A percentile compares a stretch with the other conserved stretches of the same genome.
These are phyloP conservation scores for Alloscopus bannaensis DNA, from an alignment of 2,888 invertebrate species.

Conservation along the genomic window DNA sequence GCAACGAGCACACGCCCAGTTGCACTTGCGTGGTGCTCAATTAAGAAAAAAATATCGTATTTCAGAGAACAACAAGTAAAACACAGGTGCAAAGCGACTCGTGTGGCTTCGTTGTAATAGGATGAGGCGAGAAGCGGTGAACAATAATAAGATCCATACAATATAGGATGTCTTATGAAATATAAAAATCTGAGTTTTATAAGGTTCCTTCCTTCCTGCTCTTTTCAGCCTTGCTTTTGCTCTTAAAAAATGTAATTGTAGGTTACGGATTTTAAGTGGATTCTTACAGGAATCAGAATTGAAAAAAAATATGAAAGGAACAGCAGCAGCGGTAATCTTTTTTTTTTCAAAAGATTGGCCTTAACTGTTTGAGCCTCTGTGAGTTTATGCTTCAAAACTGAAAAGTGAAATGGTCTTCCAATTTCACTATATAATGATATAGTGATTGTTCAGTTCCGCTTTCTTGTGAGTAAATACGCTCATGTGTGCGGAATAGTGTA, in stretches of 20 bases:
- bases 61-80: too few relatives aligned
- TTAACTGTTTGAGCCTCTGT: too few relatives aligned
- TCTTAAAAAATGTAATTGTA: conserved; percentile 32
- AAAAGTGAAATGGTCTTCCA: background rate
- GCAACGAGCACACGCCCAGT: conserved; percentile 46
- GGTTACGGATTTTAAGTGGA: conserved; percentile 17
- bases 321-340: too few relatives aligned
- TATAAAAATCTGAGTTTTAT: too few relatives aligned
- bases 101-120: too few relatives aligned
- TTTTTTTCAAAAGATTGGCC: too few relatives aligned
- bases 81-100: too few relatives aligned
- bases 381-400: background rate
- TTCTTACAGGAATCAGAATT: too few relatives aligned
- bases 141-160: conserved; percentile 4
- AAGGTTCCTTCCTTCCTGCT: conserved; percentile 17
- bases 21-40: conserved; percentile 48
- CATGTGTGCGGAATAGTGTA: too few relatives aligned
- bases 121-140: background rate
- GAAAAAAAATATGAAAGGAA: too few relatives aligned
- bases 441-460: background rate
- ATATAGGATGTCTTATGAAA: too few relatives aligned
- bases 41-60: background rate
- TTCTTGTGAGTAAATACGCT: too few relatives aligned
- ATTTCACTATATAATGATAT: background rate
- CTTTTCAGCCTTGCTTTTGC: conserved; percentile 1